Evolutionary conservation across 2,888 invertebrate genomes (phyloP).

Genomic region (Galerucella pusilla): DNA sequence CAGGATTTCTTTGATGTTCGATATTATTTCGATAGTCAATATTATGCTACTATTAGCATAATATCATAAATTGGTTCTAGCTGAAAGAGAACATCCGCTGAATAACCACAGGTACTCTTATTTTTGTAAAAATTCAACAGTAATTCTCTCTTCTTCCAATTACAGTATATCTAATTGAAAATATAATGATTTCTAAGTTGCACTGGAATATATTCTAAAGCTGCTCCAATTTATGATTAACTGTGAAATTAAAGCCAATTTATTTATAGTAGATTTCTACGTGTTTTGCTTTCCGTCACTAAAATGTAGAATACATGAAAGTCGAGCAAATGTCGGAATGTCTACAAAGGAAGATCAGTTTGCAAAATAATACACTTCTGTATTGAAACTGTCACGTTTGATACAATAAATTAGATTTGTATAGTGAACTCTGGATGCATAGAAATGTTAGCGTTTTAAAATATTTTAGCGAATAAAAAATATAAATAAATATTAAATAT

Average conservation of each 20-base stretch:
- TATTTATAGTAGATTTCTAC: background rate
- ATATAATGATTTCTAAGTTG: background rate
- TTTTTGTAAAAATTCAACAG: no score
- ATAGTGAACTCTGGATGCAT: background rate
- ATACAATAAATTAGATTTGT: background rate
- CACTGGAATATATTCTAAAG: background rate
- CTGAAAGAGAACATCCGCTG: no score
- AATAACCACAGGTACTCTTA: no score
- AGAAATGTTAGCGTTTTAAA: no score
- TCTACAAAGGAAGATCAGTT: background rate
- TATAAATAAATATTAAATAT: no score
- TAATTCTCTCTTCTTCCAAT: background rate
- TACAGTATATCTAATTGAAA: background rate
- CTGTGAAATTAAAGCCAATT: constrained; percentile 6
- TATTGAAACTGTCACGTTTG: constrained; percentile 9
- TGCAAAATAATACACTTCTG: constrained; percentile 7
- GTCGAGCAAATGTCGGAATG: constrained; percentile 4
- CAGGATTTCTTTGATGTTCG: no score
- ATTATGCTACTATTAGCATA: no score
- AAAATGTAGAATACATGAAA: background rate
- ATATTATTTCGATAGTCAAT: no score
- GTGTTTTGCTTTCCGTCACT: constrained; percentile 2
- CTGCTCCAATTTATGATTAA: constrained; percentile 12
- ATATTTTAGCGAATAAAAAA: no score
- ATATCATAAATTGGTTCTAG: no score